phyloP scores from a whole-genome alignment of 2,797 vertebrate genomes.

The Channallabes apus region DNA sequence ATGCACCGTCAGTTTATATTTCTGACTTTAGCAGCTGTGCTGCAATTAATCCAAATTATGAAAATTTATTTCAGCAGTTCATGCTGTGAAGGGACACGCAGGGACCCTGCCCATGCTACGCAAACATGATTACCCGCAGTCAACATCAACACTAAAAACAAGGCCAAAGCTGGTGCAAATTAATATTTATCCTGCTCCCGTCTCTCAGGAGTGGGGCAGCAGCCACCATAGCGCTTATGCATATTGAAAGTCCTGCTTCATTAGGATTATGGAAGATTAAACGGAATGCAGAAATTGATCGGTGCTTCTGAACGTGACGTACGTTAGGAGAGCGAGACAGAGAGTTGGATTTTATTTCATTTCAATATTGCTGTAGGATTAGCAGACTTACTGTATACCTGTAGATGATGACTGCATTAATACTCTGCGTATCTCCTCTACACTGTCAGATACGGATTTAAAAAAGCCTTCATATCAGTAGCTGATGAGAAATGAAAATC shows the following conservation, averaged over 20 bases:
- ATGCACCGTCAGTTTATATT: conserved; percentile 61
- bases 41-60: conserved; percentile 77
- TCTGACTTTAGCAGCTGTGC: conserved; percentile 68
- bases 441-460: conserved; percentile 15
- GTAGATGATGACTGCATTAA: conserved; percentile 13
- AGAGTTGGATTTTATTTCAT: conserved; percentile 16
- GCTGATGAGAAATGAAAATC: conserved; percentile 36
- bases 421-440: neutral
- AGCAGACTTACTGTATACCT: conserved; percentile 10
- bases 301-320: conserved; percentile 11
- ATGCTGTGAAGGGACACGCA: conserved; percentile 30
- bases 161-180: conserved; percentile 13
- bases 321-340: neutral
- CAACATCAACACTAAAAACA: conserved; percentile 25
- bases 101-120: conserved; percentile 5
- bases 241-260: conserved; percentile 22
- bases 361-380: conserved; percentile 28
- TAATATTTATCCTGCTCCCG: conserved; percentile 26
- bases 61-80: conserved; percentile 68
- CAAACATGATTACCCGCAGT: conserved; percentile 26
- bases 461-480: conserved; percentile 7
- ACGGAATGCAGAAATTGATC: conserved; percentile 36
- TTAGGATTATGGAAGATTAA: conserved; percentile 41
- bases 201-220: conserved; percentile 10
- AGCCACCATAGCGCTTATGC: neutral